Evolutionary conservation across 1,140 invertebrate species (phyloP).

Genomic region (Drosophila pachea): DNA sequence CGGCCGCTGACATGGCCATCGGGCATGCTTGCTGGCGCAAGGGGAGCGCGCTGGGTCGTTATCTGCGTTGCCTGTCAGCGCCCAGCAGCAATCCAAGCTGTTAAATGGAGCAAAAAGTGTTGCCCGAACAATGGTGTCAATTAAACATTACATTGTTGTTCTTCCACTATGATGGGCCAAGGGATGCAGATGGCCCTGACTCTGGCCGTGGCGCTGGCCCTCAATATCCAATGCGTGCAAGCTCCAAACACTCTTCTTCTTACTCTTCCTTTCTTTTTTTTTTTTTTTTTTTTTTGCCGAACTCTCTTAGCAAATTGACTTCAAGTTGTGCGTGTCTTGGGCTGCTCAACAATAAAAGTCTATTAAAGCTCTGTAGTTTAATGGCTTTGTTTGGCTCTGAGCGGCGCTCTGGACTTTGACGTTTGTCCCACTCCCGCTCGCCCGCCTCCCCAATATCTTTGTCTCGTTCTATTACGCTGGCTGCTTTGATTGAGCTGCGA

Average conservation of each 20-base stretch:
- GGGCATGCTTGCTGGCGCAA: neutral
- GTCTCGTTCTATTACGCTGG: conserved; percentile 1
- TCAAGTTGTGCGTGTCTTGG: conserved; percentile 21
- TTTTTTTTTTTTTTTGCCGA: conserved; percentile 16
- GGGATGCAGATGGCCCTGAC: conserved; percentile 34
- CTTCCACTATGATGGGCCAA: conserved; percentile 39
- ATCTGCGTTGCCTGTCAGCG: conserved; percentile 60
- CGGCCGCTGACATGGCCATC: conserved; percentile 44
- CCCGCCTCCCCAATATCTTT: neutral
- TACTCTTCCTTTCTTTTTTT: neutral
- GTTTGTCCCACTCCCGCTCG: conserved; percentile 1
- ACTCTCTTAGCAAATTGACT: conserved; percentile 21
- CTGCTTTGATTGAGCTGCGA: conserved; percentile 28
- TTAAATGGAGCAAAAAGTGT: conserved; percentile 77
- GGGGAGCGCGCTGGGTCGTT: conserved; percentile 1
- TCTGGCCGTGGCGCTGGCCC: conserved; percentile 29
- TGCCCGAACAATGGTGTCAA: conserved; percentile 74
- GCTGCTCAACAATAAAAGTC: conserved; percentile 48
- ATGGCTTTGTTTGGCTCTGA: conserved; percentile 39
- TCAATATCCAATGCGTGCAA: conserved; percentile 58
- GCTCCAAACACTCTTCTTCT: conserved; percentile 13
- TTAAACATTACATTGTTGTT: conserved; percentile 76
- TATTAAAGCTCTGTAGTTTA: conserved; percentile 53
- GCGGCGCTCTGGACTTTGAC: conserved; percentile 27
- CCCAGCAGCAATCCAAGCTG: conserved; percentile 68